Evolutionary conservation across 2,797 vertebrate species (phyloP).

Genomic region (Hybognathus amarus): DNA sequence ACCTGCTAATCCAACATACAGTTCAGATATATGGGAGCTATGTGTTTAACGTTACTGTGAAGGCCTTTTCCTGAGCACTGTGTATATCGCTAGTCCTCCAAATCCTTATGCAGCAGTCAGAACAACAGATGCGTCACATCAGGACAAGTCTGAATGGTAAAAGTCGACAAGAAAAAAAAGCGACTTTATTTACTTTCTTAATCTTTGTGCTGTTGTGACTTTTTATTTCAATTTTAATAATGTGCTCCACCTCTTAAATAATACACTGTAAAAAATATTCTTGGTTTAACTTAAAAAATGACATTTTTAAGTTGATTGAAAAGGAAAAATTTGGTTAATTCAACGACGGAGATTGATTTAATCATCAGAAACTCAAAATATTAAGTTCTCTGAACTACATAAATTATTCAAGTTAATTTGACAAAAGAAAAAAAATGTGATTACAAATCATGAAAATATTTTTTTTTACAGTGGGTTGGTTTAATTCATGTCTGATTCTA

Average conservation of each 20-base stretch:
- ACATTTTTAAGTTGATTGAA: no score
- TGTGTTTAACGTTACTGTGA: conserved; percentile 18
- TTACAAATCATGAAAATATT: no score
- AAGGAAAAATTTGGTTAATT: no score
- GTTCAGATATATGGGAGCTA: not conserved
- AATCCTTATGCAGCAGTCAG: conserved; percentile 13
- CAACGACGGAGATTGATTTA: no score
- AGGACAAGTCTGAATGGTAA: not conserved
- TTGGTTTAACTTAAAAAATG: no score
- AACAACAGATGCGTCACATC: not conserved
- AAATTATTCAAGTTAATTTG: no score
- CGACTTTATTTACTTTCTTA: not conserved
- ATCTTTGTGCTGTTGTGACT: not conserved
- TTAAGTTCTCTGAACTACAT: no score
- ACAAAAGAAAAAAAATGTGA: no score
- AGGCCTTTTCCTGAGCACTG: conserved; percentile 11
- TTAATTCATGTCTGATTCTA: not conserved
- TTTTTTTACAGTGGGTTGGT: not conserved
- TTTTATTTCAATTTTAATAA: not conserved
- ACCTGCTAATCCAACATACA: not conserved
- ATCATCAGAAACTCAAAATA: no score
- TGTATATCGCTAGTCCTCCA: conserved; percentile 26
- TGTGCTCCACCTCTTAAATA: not conserved
- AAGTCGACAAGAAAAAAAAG: not conserved
- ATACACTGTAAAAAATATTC: not conserved